Percentiles rank a stretch among this genome's conserved stretches.
These are phyloP conservation scores for Conus betulinus DNA, from an alignment of 1,140 invertebrate species.

Conservation along the genomic window DNA sequence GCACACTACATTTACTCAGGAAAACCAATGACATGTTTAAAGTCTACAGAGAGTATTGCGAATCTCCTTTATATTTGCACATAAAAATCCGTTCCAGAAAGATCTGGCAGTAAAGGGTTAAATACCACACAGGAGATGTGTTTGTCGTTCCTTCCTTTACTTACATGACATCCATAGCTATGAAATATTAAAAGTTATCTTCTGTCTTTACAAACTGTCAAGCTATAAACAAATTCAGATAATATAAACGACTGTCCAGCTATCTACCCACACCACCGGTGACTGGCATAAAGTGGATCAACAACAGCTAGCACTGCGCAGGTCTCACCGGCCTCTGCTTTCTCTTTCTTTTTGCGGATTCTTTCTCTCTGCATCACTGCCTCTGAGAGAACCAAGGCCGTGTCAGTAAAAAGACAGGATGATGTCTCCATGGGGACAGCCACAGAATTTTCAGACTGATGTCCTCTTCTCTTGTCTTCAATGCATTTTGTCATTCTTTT, in stretches of 20 bases:
- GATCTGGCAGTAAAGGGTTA: too few species aligned
- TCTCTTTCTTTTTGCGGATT: conserved; percentile 34
- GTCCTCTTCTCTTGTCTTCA: too few species aligned
- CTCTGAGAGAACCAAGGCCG: conserved; percentile 31
- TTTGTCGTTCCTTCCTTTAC: neutral
- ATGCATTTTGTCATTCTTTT: too few species aligned
- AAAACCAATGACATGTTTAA: too few species aligned
- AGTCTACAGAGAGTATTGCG: too few species aligned
- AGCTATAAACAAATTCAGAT: neutral
- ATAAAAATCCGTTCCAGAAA: too few species aligned
- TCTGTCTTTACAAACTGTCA: neutral
- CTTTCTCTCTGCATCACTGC: conserved; percentile 35
- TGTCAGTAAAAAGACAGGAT: too few species aligned
- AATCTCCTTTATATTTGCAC: too few species aligned
- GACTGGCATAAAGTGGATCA: neutral
- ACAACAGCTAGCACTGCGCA: neutral
- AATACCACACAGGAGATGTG: too few species aligned
- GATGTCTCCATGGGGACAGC: too few species aligned
- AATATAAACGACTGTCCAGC: neutral
- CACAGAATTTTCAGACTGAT: too few species aligned
- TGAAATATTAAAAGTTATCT: neutral
- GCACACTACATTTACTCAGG: too few species aligned
- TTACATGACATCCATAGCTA: neutral
- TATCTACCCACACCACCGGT: neutral
- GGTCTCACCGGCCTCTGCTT: conserved; percentile 8